Evolutionary conservation across 2,113 vertebrate genomes (phyloP).

Genomic region (Datnioides undecimradiatus): DNA sequence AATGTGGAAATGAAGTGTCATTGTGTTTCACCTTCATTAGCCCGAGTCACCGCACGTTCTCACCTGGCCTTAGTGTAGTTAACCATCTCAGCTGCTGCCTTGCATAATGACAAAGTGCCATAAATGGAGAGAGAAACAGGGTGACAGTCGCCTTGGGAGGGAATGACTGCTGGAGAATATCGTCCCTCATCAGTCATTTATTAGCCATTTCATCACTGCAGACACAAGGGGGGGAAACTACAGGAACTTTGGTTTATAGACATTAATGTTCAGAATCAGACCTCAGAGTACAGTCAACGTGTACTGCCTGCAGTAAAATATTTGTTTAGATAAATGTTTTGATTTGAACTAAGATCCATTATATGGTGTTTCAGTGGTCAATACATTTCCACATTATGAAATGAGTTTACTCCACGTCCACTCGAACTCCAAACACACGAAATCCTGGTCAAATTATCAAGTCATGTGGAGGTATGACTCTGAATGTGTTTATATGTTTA

Average conservation of each 20-base stretch:
- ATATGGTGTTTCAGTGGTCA: neutral
- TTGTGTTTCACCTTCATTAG: conserved; percentile 80
- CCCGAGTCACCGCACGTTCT: conserved; percentile 62
- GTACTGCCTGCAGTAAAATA: neutral
- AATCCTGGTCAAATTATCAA: neutral
- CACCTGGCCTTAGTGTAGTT: conserved; percentile 56
- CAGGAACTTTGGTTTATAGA: neutral
- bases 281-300: conserved; percentile 10
- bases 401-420: neutral
- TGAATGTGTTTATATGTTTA: neutral
- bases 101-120: conserved; percentile 64
- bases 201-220: conserved; percentile 33
- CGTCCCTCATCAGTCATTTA: conserved; percentile 48
- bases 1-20: conserved; percentile 74
- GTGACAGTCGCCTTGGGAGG: conserved; percentile 40
- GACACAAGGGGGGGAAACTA: neutral
- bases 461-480: neutral
- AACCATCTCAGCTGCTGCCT: conserved; percentile 61
- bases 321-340: conserved; percentile 15
- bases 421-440: neutral
- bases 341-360: conserved; percentile 4
- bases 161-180: conserved; percentile 24
- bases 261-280: conserved; percentile 17
- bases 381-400: neutral
- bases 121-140: conserved; percentile 45